phyloP scores from a whole-genome alignment of 2,888 invertebrate genomes.

The Timema podura region DNA sequence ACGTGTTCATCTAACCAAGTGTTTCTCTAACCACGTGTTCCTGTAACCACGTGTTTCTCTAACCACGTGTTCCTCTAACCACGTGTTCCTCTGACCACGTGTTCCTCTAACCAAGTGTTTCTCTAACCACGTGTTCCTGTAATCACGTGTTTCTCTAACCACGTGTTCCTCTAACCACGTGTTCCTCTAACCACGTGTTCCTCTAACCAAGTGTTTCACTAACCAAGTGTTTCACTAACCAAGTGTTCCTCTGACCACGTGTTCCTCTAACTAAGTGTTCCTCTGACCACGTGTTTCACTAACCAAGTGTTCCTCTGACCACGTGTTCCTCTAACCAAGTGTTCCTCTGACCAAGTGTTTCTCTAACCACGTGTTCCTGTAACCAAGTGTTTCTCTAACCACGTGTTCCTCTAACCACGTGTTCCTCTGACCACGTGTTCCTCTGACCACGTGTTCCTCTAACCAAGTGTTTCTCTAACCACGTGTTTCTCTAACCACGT shows the following conservation, averaged over 20 bases:
- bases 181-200: neutral
- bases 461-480: constrained; percentile 41
- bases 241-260: neutral
- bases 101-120: neutral
- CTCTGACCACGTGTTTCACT: neutral
- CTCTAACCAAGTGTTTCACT: neutral
- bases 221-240: too few relatives aligned
- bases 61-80: too few relatives aligned
- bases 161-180: neutral
- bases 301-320: too few relatives aligned
- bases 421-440: neutral
- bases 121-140: neutral
- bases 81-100: too few relatives aligned
- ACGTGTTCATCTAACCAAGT: neutral
- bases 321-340: too few relatives aligned
- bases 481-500: neutral
- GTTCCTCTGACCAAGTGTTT: neutral
- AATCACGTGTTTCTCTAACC: constrained; percentile 41
- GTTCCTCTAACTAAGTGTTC: neutral
- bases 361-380: neutral
- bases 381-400: constrained; percentile 41
- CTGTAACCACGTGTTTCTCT: neutral
- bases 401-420: neutral
- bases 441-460: neutral
- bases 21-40: neutral